Evolutionary conservation across 2,113 vertebrate species (phyloP), one percentile per base, ranked within the genome.

Genomic region (Pseudonaja textilis): DNA sequence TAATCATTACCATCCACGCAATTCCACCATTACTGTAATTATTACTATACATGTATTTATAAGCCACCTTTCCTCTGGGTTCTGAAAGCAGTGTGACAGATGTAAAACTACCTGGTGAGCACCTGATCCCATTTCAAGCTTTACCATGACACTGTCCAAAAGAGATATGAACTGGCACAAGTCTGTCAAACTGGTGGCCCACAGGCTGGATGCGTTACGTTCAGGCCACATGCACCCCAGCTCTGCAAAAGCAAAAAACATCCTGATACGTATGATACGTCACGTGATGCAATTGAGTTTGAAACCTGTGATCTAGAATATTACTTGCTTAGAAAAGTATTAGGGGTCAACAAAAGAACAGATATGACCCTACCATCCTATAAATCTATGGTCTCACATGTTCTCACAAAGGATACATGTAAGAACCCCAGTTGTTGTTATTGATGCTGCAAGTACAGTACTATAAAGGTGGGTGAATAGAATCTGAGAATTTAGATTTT

Each of bases 181-280:
- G 57, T 23, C 23, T 25, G 23, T 59, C 23, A 59, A 59, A 25
- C 8, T 59, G 23, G 8, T 23, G 9, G 57, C 23, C 57, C 9
- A 0, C 3, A 2, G 57, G 57, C 23, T 8, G 2, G 57, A 26
- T 59, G 8, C 0, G 0, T 59, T 23, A 59, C 25, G 1, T 9
- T 9, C 57, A 59, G 23, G 23, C 57, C 57, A 59, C 7, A 1
- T 8, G 8, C 23, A 59, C 23, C 23, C 7, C 23, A 59, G 23
- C 23, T 59, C 57, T 2, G 0, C 8, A 59, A 59, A 59, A 59
- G 57, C 23, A 59, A 59, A 59, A 59, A 25, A 59, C 23, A 59
- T 9, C 0, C 0, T 2, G 8, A 59, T 59, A 59, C 2, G 3
- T 25, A 25, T 59, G 23, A 26, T 59, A 9, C 0, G 0, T 59